These are phyloP conservation scores for Antheraea mylitta DNA, from an alignment of 1,140 invertebrate genomes.

Conservation along the genomic window DNA sequence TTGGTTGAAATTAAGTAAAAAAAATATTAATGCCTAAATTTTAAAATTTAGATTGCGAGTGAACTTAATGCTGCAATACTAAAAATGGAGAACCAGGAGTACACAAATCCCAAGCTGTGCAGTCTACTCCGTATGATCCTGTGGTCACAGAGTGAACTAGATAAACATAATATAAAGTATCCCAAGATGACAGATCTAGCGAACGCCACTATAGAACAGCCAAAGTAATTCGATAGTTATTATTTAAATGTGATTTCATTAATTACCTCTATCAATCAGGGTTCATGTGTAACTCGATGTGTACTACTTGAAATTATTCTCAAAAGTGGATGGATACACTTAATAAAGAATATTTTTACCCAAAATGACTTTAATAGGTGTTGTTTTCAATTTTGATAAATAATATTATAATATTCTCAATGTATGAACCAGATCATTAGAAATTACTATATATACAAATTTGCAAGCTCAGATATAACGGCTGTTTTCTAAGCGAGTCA, in stretches of 20 bases:
- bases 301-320: neutral
- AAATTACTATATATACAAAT: too few species aligned
- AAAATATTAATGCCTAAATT: neutral
- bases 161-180: constrained; percentile 95
- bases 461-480: too few species aligned
- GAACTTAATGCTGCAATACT: constrained; percentile 98
- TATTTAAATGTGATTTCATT: constrained; percentile 15
- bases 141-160: constrained; percentile 97
- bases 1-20: too few species aligned
- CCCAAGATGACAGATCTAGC: constrained; percentile 95
- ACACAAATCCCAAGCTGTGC: constrained; percentile 93
- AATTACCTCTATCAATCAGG: constrained; percentile 17
- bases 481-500: too few species aligned
- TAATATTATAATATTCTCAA: too few species aligned
- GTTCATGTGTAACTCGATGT: constrained; percentile 4
- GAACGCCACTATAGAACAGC: constrained; percentile 87
- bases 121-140: constrained; percentile 95
- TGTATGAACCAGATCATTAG: too few species aligned
- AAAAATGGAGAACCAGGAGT: constrained; percentile 93
- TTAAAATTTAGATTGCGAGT: constrained; percentile 89
- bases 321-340: too few species aligned
- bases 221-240: constrained; percentile 78
- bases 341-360: too few species aligned
- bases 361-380: too few species aligned
- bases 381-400: too few species aligned